phyloP scores from a whole-genome alignment of 2,888 invertebrate species.

The Chaitophorus viminalis region DNA sequence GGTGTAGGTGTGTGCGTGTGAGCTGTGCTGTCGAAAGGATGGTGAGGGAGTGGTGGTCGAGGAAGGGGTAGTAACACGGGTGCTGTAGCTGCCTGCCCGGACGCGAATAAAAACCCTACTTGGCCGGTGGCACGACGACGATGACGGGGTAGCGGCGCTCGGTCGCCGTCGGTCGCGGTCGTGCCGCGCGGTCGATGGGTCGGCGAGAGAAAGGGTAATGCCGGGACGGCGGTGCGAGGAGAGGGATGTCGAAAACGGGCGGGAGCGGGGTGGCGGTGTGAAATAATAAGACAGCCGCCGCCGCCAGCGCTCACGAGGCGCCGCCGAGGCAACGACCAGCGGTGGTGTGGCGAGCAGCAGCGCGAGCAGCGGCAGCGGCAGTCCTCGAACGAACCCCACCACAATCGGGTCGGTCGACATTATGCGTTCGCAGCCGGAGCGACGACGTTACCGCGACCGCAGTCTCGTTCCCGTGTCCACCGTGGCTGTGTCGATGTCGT shows the following conservation, averaged over 20 bases:
- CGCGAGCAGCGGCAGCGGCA: constrained; percentile 14
- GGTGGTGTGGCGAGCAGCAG: constrained; percentile 7
- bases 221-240: too few species aligned
- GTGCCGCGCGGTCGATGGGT: constrained; percentile 42
- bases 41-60: neutral
- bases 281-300: neutral
- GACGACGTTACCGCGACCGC: constrained; percentile 50
- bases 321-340: constrained; percentile 1
- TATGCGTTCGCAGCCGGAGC: constrained; percentile 22
- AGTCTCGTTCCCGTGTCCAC: constrained; percentile 45
- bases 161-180: constrained; percentile 13
- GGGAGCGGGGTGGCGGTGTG: neutral
- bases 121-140: neutral
- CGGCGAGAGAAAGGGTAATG: neutral
- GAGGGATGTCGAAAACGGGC: neutral
- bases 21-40: too few species aligned
- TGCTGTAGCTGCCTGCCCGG: neutral
- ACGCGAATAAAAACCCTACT: constrained; percentile 13
- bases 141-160: constrained; percentile 3
- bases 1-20: neutral
- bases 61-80: neutral
- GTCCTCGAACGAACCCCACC: constrained; percentile 55
- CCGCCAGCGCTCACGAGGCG: constrained; percentile 17
- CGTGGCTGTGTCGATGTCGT: neutral
- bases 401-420: constrained; percentile 49